These are phyloP conservation scores for Embidobia sp. DNA, from an alignment of 2,888 invertebrate genomes.

Conservation along the genomic window DNA sequence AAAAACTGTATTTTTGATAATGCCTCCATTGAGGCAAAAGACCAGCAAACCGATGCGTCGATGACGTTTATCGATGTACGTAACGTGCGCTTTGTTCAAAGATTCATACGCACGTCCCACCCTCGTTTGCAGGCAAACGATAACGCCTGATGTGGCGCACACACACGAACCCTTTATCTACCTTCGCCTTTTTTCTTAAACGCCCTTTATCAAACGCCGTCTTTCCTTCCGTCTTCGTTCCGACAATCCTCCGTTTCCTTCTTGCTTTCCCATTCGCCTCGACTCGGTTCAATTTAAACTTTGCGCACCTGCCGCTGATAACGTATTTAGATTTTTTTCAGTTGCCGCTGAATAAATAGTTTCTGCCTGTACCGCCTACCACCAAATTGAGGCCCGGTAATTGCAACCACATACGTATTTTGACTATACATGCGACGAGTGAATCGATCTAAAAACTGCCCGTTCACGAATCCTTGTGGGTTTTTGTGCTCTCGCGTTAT, in stretches of 20 bases:
- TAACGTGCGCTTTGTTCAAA: conserved; percentile 80
- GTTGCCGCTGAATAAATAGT: conserved; percentile 76
- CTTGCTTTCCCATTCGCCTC: conserved; percentile 67
- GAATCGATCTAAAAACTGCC: conserved; percentile 59
- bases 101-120: conserved; percentile 79
- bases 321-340: conserved; percentile 81
- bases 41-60: conserved; percentile 69
- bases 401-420: conserved; percentile 67
- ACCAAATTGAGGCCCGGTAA: conserved; percentile 66
- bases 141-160: conserved; percentile 58
- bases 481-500: background rate
- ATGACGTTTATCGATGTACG: conserved; percentile 79
- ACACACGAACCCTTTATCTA: conserved; percentile 66
- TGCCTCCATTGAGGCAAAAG: conserved; percentile 3
- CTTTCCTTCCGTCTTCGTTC: conserved; percentile 62
- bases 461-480: conserved; percentile 4
- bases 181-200: conserved; percentile 56
- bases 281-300: conserved; percentile 76
- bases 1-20: background rate
- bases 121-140: conserved; percentile 64
- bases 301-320: conserved; percentile 73
- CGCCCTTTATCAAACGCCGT: conserved; percentile 50
- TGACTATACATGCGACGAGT: conserved; percentile 69
- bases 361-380: conserved; percentile 65
- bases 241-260: conserved; percentile 65